Base-by-base conservation (phyloP, 1,140 invertebrate genomes). In the Halotydeus destructor region DNA sequence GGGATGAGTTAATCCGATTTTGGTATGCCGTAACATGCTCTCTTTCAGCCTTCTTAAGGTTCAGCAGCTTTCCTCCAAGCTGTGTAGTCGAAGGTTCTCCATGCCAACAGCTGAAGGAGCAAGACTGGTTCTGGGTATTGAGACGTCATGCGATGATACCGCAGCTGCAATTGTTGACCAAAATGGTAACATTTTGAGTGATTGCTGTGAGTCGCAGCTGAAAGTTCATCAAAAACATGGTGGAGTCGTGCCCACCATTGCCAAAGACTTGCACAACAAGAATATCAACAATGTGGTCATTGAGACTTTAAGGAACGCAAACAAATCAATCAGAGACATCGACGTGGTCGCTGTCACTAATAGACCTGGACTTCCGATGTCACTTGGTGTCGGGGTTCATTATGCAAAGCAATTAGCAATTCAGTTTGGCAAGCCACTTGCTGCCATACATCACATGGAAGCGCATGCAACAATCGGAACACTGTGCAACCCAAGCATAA, bases 111-210 rank as follows among this genome's bases (percentile, higher is more conserved):
- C n/a, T n/a, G n/a, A n/a, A 30, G 14, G 14, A 30, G 8, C 27
- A 30, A 30, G 14, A 30, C 14, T 30, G 24, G 59, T 88, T 33
- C 60, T 94, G 45, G 91, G 89, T 6, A 93, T 97, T 49, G 91
- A 97, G 70, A 91, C 85, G n/a, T 94, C 86, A 50, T 96, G 86
- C 61, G 91, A 97, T 68, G 91, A 97, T 57, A 96, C 89, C 3
- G 88, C 82, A 37, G 76, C 76, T 53, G 88, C 82, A 34, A 68
- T 97, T 52, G 73, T 96, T 2, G 65, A 78, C 59, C 62, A 61
- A 5, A 49, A 65, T 37, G 75, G 78, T 25, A 64, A 67, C 43
- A 66, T 96, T 44, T 55, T 85, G 24, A 77, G 79, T 14, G 81
- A 94, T 62, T 66, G 72, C 30, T 55, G 78, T 34, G 57, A 72